Evolutionary conservation across 2,113 vertebrate species (phyloP).

Genomic region (Podocnemis expansa): DNA sequence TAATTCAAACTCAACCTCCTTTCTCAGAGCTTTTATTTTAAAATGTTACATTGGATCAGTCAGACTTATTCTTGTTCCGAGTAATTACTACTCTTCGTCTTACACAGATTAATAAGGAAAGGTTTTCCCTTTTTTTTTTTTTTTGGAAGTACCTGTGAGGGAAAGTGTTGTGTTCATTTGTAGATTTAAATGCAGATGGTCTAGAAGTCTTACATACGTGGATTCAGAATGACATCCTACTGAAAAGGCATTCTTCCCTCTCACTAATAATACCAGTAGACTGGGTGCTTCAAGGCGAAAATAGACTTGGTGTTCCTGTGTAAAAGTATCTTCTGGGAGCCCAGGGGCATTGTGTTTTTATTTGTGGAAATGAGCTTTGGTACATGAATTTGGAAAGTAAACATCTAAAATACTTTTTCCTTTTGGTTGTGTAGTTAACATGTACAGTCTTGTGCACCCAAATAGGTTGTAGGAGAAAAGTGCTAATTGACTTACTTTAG

Average conservation of each 20-base stretch:
- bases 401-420: not conserved
- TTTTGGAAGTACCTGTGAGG: not conserved
- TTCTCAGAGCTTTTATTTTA: not conserved
- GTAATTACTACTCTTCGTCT: not conserved
- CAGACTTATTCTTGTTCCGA: not conserved
- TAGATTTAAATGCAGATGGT: not conserved
- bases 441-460: not conserved
- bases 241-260: not conserved
- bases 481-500: not conserved
- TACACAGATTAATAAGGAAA: not conserved
- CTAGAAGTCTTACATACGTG: not conserved
- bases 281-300: conserved; percentile 1
- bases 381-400: not conserved
- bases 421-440: not conserved
- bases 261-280: not conserved
- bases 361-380: not conserved
- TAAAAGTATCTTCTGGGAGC: not conserved
- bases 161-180: not conserved
- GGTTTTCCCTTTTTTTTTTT: not conserved
- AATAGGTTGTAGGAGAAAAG: not conserved
- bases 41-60: not conserved
- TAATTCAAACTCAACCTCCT: not conserved
- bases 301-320: not conserved
- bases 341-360: not conserved
- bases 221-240: not conserved